phyloP scores from a whole-genome alignment of 2,888 invertebrate species.

The Malthinus flaveolus region DNA sequence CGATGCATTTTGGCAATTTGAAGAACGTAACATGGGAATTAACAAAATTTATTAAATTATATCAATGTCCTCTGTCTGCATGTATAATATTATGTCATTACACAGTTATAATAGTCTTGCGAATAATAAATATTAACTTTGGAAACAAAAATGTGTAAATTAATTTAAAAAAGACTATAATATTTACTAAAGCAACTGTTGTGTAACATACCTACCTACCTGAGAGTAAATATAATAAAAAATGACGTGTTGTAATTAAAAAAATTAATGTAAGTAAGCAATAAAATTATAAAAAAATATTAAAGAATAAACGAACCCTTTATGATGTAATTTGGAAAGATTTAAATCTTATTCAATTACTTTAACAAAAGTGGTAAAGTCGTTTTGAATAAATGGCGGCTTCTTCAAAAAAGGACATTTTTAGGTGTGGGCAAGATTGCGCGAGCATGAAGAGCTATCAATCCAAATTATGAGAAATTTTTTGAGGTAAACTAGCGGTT shows the following conservation, averaged over 20 bases:
- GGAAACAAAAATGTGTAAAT: not conserved
- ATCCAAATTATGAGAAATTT: no score
- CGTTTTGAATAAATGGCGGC: not conserved
- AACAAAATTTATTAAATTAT: not conserved
- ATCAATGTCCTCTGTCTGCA: no score
- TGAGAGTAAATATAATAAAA: slow-evolving; percentile 1
- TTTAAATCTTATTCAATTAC: not conserved
- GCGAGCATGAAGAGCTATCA: not conserved
- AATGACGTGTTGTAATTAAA: not conserved
- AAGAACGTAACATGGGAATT: not conserved
- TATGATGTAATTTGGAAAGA: not conserved
- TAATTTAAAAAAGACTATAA: not conserved
- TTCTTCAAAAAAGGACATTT: not conserved
- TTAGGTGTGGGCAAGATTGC: slow-evolving; percentile 6
- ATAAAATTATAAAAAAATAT: not conserved
- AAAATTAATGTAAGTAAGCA: not conserved
- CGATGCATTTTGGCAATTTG: not conserved
- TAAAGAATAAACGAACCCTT: not conserved
- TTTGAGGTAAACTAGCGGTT: no score
- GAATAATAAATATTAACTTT: no score
- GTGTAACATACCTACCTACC: not conserved
- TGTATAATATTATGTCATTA: no score
- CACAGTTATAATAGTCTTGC: no score
- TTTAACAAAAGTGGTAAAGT: not conserved
- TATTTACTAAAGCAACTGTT: slow-evolving; percentile 4